Evolutionary conservation across 2,888 invertebrate species (phyloP).

Genomic region (Leucozona laternaria): DNA sequence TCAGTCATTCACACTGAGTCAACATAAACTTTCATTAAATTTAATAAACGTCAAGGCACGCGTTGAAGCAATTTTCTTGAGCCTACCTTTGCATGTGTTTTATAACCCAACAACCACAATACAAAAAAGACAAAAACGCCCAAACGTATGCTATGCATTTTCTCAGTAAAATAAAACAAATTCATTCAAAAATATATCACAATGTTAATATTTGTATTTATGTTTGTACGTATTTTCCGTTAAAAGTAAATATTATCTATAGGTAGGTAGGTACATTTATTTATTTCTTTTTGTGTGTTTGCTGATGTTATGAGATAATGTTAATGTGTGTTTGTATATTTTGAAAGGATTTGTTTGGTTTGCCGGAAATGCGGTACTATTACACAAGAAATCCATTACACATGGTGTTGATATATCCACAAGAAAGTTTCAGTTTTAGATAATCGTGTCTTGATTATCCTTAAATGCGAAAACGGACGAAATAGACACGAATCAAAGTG

Average conservation of each 20-base stretch:
- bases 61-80: slow-evolving; percentile 38
- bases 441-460: slow-evolving; percentile 9
- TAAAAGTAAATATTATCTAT: background rate
- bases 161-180: slow-evolving; percentile 34
- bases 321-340: background rate
- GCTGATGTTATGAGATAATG: background rate
- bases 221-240: slow-evolving; percentile 11
- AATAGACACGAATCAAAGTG: slow-evolving; percentile 1
- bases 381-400: slow-evolving; percentile 53
- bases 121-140: no score
- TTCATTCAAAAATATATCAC: slow-evolving; percentile 50
- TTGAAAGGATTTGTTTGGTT: slow-evolving; percentile 56
- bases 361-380: slow-evolving; percentile 69
- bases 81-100: background rate
- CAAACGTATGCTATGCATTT: slow-evolving; percentile 43
- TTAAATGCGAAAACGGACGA: background rate
- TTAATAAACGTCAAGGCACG: slow-evolving; percentile 58
- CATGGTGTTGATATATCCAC: slow-evolving; percentile 40
- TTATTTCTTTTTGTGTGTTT: background rate
- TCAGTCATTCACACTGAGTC: slow-evolving; percentile 66
- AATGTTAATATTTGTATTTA: slow-evolving; percentile 50
- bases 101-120: background rate
- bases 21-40: slow-evolving; percentile 67
- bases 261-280: background rate
- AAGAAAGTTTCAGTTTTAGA: slow-evolving; percentile 33